Conservation (phyloP, 2,113 vertebrate genomes). For the Aegithalos caudatus region DNA sequence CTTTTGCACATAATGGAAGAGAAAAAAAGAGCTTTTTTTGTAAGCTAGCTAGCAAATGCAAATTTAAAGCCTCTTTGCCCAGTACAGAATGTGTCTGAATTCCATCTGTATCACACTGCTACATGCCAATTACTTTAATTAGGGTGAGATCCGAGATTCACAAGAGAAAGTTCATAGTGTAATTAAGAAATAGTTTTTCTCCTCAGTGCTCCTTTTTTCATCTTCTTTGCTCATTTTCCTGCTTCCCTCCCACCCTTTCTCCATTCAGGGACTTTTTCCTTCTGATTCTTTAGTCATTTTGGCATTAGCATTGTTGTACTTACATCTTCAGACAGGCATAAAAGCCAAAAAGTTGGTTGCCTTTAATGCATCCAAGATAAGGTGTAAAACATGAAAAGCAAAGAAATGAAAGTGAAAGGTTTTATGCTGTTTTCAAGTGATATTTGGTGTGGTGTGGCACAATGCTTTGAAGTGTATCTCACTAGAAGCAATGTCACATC, state of each 20-base stretch:
- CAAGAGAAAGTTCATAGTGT: constrained; percentile 9
- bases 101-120: constrained; percentile 7
- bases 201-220: constrained; percentile 9
- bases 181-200: constrained; percentile 56
- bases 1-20: background rate
- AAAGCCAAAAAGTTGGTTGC: constrained; percentile 18
- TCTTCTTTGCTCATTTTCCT: constrained; percentile 47
- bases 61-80: constrained; percentile 6
- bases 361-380: constrained; percentile 32
- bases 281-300: constrained; percentile 29
- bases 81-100: background rate
- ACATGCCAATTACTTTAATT: constrained; percentile 53
- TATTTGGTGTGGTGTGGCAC: background rate
- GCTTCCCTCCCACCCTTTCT: background rate
- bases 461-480: background rate
- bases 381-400: background rate
- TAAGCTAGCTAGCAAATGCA: background rate
- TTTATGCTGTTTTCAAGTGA: background rate
- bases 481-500: background rate
- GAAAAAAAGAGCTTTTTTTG: background rate
- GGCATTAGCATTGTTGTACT: background rate
- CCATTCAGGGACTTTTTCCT: background rate
- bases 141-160: constrained; percentile 28
- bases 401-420: background rate
- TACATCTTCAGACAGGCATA: constrained; percentile 3